Percentiles rank a stretch among this genome's conserved stretches.
These are phyloP conservation scores for Tragelaphus imberbis DNA, from an alignment of 2,113 vertebrate species.

Conservation along the genomic window DNA sequence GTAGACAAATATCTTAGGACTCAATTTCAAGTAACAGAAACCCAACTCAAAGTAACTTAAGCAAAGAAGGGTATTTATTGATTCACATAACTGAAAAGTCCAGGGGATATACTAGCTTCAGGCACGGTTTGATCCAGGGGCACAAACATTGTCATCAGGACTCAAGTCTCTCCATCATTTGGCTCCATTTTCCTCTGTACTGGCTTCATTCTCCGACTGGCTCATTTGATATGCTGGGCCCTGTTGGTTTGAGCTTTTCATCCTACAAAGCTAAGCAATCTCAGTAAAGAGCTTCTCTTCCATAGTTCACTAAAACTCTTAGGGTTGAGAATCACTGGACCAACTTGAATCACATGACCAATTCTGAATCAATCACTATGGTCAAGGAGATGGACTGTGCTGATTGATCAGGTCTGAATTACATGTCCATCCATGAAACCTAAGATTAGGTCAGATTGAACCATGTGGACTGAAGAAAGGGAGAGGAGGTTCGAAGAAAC, in stretches of 20 bases:
- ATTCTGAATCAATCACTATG: slow-evolving; percentile 20
- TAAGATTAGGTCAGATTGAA: not conserved
- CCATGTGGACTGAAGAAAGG: not conserved
- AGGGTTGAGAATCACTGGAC: slow-evolving; percentile 16
- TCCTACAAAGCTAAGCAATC: slow-evolving; percentile 27
- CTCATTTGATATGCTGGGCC: slow-evolving; percentile 32
- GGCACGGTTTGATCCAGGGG: slow-evolving; percentile 70
- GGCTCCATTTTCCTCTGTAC: slow-evolving; percentile 54
- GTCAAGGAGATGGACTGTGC: slow-evolving; percentile 25
- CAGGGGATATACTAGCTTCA: slow-evolving; percentile 70
- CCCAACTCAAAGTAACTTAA: slow-evolving; percentile 67
- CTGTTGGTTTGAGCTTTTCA: slow-evolving; percentile 43
- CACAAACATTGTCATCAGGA: slow-evolving; percentile 57
- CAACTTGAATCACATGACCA: slow-evolving; percentile 26
- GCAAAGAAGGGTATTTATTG: slow-evolving; percentile 71
- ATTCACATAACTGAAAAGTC: slow-evolving; percentile 70
- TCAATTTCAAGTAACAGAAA: slow-evolving; percentile 56
- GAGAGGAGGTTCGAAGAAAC: slow-evolving; percentile 26
- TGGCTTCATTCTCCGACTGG: slow-evolving; percentile 53
- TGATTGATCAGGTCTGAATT: slow-evolving; percentile 23
- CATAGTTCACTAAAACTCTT: slow-evolving; percentile 21
- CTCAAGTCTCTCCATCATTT: slow-evolving; percentile 63
- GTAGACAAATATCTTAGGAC: not conserved
- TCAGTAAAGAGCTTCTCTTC: slow-evolving; percentile 22
- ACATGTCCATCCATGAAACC: not conserved